A percentile compares a stretch with the other conserved stretches of the same genome.
Conservation (phyloP, 2,888 invertebrate genomes). For the Ctena decussata region DNA sequence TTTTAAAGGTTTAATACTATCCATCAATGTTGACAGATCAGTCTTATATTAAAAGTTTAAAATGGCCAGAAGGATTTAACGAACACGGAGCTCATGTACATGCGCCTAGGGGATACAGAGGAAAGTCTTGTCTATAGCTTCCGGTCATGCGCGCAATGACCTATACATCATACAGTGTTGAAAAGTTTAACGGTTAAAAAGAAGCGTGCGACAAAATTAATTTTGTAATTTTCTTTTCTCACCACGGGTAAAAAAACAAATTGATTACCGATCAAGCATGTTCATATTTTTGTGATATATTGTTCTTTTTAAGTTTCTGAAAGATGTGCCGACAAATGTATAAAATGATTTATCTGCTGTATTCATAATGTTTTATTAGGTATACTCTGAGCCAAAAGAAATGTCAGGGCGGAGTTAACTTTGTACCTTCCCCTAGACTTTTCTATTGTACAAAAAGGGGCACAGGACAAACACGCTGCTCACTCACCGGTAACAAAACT, state of each 20-base stretch:
- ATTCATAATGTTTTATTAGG: too few relatives aligned
- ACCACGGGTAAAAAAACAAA: not conserved
- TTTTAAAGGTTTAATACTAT: conserved; percentile 50
- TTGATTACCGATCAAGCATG: too few relatives aligned
- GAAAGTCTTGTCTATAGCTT: not conserved
- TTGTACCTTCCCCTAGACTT: too few relatives aligned
- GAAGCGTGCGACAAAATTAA: not conserved
- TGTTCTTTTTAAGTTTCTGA: too few relatives aligned
- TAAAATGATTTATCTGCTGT: too few relatives aligned
- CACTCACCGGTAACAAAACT: too few relatives aligned
- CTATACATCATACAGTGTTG: not conserved
- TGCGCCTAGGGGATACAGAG: not conserved
- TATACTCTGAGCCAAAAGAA: too few relatives aligned
- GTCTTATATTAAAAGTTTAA: conserved; percentile 9
- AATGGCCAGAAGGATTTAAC: not conserved
- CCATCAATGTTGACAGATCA: conserved; percentile 36
- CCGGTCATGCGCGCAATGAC: not conserved
- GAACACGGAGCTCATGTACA: not conserved
- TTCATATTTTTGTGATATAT: too few relatives aligned
- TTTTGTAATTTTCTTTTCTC: conserved; percentile 3
- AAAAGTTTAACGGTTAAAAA: conserved; percentile 1
- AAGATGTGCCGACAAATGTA: too few relatives aligned
- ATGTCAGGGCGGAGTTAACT: too few relatives aligned
- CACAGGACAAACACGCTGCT: too few relatives aligned
- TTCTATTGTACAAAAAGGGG: too few relatives aligned